Conservation (phyloP, 2,113 vertebrate genomes). For the Delphinapterus leucas region DNA sequence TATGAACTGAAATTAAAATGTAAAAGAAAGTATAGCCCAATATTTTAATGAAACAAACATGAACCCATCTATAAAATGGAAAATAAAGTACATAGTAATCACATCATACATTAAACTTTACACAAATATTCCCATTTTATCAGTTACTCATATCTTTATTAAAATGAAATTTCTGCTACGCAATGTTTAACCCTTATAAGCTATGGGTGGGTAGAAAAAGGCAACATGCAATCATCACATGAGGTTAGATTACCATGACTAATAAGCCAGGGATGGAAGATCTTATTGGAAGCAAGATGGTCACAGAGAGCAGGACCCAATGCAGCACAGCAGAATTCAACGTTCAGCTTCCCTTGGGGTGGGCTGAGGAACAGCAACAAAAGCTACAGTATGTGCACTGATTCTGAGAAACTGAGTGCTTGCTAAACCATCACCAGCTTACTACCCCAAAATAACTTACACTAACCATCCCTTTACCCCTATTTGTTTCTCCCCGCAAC, state of each 20-base stretch:
- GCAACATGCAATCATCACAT: no score
- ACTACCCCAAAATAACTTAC: neutral
- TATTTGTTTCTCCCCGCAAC: neutral
- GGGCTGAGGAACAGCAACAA: neutral
- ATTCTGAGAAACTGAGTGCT: neutral
- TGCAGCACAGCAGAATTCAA: neutral
- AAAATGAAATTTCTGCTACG: neutral
- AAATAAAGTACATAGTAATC: neutral
- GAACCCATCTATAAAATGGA: neutral
- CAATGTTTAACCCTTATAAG: neutral
- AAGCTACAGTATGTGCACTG: neutral
- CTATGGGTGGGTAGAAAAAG: neutral
- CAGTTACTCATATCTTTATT: neutral
- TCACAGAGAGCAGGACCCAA: neutral
- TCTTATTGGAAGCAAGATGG: neutral
- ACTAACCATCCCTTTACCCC: neutral
- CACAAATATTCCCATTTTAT: neutral
- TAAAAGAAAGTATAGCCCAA: neutral
- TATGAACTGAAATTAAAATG: neutral
- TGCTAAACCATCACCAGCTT: neutral
- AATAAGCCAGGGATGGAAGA: neutral
- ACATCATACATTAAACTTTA: neutral
- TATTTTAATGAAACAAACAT: neutral
- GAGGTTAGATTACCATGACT: neutral
- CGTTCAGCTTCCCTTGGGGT: neutral